These are phyloP conservation scores for Mastomys coucha DNA, from an alignment of 2,113 vertebrate genomes.

Conservation along the genomic window DNA sequence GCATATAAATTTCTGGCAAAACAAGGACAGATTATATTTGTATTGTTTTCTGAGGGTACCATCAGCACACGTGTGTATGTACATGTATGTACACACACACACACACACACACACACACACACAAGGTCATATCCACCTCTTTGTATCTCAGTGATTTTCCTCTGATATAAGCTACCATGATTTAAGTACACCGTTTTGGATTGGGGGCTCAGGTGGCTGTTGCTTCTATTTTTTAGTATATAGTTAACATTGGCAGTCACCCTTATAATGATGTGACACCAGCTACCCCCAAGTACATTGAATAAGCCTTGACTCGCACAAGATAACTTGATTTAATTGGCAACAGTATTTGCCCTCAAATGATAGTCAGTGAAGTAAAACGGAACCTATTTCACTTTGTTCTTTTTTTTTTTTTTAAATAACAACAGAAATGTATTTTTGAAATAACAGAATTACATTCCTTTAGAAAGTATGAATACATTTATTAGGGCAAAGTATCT, in stretches of 20 bases:
- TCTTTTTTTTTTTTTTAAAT: conserved; percentile 35
- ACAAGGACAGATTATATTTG: neutral
- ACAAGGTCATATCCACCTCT: conserved; percentile 47
- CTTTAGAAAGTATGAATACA: conserved; percentile 53
- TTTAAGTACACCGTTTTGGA: conserved; percentile 73
- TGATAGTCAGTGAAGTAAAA: conserved; percentile 78
- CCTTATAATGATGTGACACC: conserved; percentile 89
- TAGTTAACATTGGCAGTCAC: conserved; percentile 91
- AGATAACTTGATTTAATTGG: conserved; percentile 85
- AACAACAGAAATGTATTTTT: conserved; percentile 62
- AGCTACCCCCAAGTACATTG: conserved; percentile 77
- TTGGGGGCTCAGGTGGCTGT: conserved; percentile 88
- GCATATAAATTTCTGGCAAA: conserved; percentile 34
- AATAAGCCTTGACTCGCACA: conserved; percentile 77
- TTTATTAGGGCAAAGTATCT: conserved; percentile 77
- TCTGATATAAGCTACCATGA: conserved; percentile 62
- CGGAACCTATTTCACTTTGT: conserved; percentile 42
- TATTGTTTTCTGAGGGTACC: conserved; percentile 54
- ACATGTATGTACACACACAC: neutral
- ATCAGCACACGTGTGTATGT: neutral
- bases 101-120: neutral
- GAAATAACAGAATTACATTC: conserved; percentile 67
- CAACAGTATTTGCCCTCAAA: conserved; percentile 64
- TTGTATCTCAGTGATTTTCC: conserved; percentile 68
- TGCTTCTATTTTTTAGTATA: conserved; percentile 87